These are phyloP conservation scores for Caenorhabditis remanei DNA, from an alignment of 1,140 invertebrate species.

Conservation along the genomic window DNA sequence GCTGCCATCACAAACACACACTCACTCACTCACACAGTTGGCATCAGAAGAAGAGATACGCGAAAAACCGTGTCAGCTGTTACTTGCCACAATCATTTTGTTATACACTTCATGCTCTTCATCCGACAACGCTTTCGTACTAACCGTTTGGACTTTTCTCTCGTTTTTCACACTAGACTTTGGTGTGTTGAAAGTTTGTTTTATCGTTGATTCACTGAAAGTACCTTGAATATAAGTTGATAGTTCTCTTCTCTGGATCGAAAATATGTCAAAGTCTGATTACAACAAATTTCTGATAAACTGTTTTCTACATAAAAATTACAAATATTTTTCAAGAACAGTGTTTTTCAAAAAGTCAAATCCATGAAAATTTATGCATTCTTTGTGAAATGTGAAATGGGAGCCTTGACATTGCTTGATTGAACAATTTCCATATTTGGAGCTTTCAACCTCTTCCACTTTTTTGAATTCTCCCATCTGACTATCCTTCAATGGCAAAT, in stretches of 20 bases:
- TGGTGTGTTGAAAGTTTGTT: slow-evolving; percentile 11
- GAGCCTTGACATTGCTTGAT: slow-evolving; percentile 23
- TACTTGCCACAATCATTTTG: slow-evolving; percentile 51
- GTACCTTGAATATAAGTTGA: too few species aligned
- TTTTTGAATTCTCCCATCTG: not conserved
- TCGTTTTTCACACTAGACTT: slow-evolving; percentile 28
- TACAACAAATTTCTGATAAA: too few species aligned
- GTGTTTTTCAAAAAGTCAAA: too few species aligned
- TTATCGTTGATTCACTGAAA: not conserved
- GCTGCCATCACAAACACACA: slow-evolving; percentile 44
- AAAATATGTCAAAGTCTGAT: too few species aligned
- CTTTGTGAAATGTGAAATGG: slow-evolving; percentile 24
- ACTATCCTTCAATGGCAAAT: not conserved
- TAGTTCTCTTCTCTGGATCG: too few species aligned
- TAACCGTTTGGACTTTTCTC: slow-evolving; percentile 45
- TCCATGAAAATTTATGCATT: too few species aligned
- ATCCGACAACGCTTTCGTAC: slow-evolving; percentile 34
- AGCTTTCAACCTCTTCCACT: not conserved
- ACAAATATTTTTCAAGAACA: too few species aligned
- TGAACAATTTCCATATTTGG: slow-evolving; percentile 49
- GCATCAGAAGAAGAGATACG: slow-evolving; percentile 14
- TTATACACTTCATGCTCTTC: slow-evolving; percentile 55
- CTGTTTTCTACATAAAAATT: too few species aligned
- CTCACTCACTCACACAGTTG: slow-evolving; percentile 21
- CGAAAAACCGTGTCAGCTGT: slow-evolving; percentile 51